Evolutionary conservation across 2,113 vertebrate genomes (phyloP), one percentile per base, ranked within the genome.

Genomic region (Notarius lentiginosus): DNA sequence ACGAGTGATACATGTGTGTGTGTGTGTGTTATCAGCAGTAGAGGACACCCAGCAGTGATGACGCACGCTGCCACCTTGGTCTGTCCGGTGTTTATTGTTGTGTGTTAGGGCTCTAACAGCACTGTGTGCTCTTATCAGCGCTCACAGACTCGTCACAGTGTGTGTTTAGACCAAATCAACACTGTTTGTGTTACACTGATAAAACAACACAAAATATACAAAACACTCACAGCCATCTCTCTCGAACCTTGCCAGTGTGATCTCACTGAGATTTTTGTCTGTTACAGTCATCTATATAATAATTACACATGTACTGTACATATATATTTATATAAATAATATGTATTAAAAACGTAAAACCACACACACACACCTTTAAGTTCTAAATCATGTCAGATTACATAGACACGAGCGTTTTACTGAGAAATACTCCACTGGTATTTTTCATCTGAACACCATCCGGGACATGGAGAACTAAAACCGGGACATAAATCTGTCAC

Each of bases 41-140:
- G 73, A 18, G 84, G 86, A 91, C 87, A 91, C 92, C 77, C 92
- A 90, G 91, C 24, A 41, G 87, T 53, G 66, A 81, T 95, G 95
- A 95, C 94, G 93, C 94, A 95, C 79, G 90, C 89, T 73, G 90
- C 92, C 76, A 95, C 93, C 94, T 95, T 94, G 94, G 92, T 88
- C 80, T 79, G 72, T 94, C 93, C 89, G 58, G 87, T 93, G 91
- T 92, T 94, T 91, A 91, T 86, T 80, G 72, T 84, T 30, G 70
- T 61, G 60, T 83, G 84, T 90, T 91, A 88, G 51, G 83, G 85
- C 79, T 83, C 82, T n/a, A 83, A 89, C 87, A 89, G 92, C 91
- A 90, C 87, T 73, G 56, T 63, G 81, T 49, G 82, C 61, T 63
- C 63, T 89, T 82, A 87, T 90, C 90, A 76, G 27, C 14, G 24